Evolutionary conservation across 92 coral and sea anemone genomes (phyloP).

Genomic region (Siderastrea siderea): DNA sequence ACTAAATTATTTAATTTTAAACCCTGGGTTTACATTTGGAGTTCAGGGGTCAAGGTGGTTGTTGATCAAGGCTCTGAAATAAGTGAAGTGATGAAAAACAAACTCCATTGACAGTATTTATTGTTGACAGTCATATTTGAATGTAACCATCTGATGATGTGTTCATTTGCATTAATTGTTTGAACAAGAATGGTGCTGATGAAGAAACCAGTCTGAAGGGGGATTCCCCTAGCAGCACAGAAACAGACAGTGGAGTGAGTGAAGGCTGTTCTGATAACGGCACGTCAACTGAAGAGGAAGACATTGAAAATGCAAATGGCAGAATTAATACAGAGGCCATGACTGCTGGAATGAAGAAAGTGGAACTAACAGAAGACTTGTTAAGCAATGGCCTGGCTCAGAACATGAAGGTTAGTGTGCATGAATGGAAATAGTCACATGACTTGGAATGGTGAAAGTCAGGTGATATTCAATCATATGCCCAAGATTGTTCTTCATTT

Average conservation of each 20-base stretch:
- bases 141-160: not conserved
- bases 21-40: too few relatives aligned
- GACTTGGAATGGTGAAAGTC: too few relatives aligned
- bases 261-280: slow-evolving; percentile 95
- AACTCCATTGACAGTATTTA: too few relatives aligned
- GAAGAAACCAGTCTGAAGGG: slow-evolving; percentile 86
- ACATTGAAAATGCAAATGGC: slow-evolving; percentile 52
- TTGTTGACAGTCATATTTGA: not conserved
- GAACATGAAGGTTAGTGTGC: slow-evolving; percentile 24
- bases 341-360: slow-evolving; percentile 8
- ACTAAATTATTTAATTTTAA: too few relatives aligned
- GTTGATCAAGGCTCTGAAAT: too few relatives aligned
- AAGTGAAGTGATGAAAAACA: too few relatives aligned
- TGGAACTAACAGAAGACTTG: slow-evolving; percentile 43
- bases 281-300: slow-evolving; percentile 88
- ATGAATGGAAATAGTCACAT: too few relatives aligned
- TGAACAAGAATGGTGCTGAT: slow-evolving; percentile 53
- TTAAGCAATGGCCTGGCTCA: slow-evolving; percentile 18
- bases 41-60: too few relatives aligned
- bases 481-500: too few relatives aligned
- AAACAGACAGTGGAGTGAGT: slow-evolving; percentile 99
- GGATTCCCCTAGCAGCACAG: slow-evolving; percentile 94
- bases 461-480: too few relatives aligned
- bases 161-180: too few relatives aligned
- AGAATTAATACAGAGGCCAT: not conserved